These are phyloP conservation scores for Ceraclea dissimilis DNA, from an alignment of 2,888 invertebrate species.

Conservation along the genomic window DNA sequence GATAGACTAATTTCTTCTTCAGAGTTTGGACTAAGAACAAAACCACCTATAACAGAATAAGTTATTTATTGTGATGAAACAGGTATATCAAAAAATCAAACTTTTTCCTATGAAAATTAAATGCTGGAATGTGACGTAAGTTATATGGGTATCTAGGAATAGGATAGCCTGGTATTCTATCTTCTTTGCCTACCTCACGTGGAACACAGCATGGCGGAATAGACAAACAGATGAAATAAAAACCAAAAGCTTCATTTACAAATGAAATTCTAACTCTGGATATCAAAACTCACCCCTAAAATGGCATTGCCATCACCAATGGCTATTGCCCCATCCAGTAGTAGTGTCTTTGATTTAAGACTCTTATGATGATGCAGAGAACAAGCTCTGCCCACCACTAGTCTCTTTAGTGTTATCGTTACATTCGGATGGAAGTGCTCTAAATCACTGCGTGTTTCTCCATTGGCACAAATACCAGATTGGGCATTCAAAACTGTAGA, in stretches of 20 bases:
- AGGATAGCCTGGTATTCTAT: too few relatives aligned
- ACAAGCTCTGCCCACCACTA: slow-evolving; percentile 46
- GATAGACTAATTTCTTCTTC: slow-evolving; percentile 61
- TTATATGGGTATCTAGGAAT: too few relatives aligned
- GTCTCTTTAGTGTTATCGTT: slow-evolving; percentile 37
- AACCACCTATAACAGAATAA: slow-evolving; percentile 51
- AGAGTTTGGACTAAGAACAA: slow-evolving; percentile 69
- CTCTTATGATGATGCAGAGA: slow-evolving; percentile 48
- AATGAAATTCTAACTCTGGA: too few relatives aligned
- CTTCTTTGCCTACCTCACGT: too few relatives aligned
- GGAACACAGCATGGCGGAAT: too few relatives aligned
- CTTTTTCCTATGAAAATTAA: too few relatives aligned
- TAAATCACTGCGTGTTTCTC: slow-evolving; percentile 28
- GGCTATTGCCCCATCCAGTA: slow-evolving; percentile 63
- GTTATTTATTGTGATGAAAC: too few relatives aligned
- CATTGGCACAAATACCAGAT: slow-evolving; percentile 43
- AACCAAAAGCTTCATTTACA: too few relatives aligned
- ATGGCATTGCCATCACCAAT: slow-evolving; percentile 74
- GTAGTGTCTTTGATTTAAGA: slow-evolving; percentile 59
- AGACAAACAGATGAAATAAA: too few relatives aligned
- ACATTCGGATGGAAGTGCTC: slow-evolving; percentile 32
- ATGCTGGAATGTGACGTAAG: too few relatives aligned
- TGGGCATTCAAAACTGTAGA: slow-evolving; percentile 47
- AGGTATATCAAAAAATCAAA: too few relatives aligned
- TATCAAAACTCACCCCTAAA: slow-evolving; percentile 45